A percentile compares a stretch with the other conserved stretches of the same genome.
These are phyloP conservation scores for Seira ritae DNA, from an alignment of 2,888 invertebrate genomes.

Conservation along the genomic window DNA sequence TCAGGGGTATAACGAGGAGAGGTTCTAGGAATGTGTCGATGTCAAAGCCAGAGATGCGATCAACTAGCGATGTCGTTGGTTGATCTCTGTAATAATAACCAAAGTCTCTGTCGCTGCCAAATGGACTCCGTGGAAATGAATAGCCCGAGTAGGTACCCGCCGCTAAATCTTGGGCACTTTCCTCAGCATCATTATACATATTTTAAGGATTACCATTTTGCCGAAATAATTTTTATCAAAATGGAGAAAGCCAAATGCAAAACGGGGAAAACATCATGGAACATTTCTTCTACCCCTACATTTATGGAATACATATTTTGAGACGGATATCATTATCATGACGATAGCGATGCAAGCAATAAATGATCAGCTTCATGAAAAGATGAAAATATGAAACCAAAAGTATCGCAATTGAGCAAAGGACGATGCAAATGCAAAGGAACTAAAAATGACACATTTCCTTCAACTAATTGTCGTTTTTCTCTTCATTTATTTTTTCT, in stretches of 20 bases:
- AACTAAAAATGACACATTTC: too few species aligned
- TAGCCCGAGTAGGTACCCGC: neutral
- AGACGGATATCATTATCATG: neutral
- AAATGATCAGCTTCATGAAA: too few species aligned
- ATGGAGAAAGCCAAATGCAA: neutral
- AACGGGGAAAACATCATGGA: too few species aligned
- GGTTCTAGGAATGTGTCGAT: neutral
- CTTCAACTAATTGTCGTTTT: too few species aligned
- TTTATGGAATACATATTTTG: neutral
- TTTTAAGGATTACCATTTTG: neutral
- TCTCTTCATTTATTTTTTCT: constrained; percentile 2
- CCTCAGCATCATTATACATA: neutral
- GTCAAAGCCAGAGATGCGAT: constrained; percentile 16
- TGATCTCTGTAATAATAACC: neutral
- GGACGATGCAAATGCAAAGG: too few species aligned
- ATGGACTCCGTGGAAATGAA: neutral
- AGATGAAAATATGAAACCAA: too few species aligned
- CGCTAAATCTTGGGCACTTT: too few species aligned
- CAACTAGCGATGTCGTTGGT: neutral
- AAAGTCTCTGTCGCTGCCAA: neutral
- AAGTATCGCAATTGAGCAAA: too few species aligned
- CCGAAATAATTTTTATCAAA: too few species aligned
- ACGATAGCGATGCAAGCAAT: neutral
- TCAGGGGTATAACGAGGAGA: constrained; percentile 15
- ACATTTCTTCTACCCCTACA: neutral